These are phyloP conservation scores for Popillia japonica DNA, from an alignment of 1,140 invertebrate species.

Conservation along the genomic window DNA sequence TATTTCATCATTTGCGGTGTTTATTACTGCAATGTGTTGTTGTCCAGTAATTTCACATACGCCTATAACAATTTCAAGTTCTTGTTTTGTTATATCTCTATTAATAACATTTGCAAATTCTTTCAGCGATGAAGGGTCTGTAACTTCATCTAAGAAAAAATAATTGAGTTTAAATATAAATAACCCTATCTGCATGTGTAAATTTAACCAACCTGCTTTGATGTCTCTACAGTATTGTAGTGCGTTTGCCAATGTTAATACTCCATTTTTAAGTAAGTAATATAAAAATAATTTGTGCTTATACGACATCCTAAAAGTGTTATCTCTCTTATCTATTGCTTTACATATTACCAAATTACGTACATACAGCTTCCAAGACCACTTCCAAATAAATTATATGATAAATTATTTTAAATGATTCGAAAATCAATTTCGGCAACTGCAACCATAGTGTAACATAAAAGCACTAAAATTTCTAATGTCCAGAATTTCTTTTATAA, in stretches of 20 bases:
- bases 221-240: conserved; percentile 45
- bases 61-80: conserved; percentile 49
- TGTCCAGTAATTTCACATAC: conserved; percentile 52
- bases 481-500: no score
- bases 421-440: no score
- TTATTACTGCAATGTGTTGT: conserved; percentile 48
- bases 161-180: conserved; percentile 38
- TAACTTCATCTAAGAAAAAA: conserved; percentile 27
- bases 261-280: conserved; percentile 51
- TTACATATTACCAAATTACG: no score
- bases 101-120: conserved; percentile 49
- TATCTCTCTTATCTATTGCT: no score
- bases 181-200: not conserved
- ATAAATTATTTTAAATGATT: no score
- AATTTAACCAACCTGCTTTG: conserved; percentile 42
- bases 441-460: no score
- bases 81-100: conserved; percentile 49
- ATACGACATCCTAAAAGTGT: no score
- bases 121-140: conserved; percentile 45
- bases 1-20: conserved; percentile 51
- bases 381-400: no score
- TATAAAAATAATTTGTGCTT: conserved; percentile 50
- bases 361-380: no score
- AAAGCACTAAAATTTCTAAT: no score
- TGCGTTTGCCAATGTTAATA: conserved; percentile 45